phyloP scores from a whole-genome alignment of 1,140 invertebrate genomes.

The Drosophila rhopaloa region DNA sequence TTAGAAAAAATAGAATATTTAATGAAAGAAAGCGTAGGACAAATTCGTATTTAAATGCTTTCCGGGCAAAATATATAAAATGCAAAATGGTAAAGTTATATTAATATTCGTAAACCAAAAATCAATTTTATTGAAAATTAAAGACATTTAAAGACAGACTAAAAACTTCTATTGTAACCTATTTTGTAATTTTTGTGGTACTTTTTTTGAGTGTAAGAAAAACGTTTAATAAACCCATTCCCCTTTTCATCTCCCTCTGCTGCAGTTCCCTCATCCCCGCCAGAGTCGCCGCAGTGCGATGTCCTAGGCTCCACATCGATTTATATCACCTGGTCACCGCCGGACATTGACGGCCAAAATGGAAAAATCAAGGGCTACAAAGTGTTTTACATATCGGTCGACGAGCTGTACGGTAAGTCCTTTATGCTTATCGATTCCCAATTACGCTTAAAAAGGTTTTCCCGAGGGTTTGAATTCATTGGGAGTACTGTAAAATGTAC shows the following conservation, averaged over 20 bases:
- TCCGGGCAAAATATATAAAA: too few species aligned
- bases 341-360: slow-evolving; percentile 91
- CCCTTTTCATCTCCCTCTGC: neutral
- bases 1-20: neutral
- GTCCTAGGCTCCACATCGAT: slow-evolving; percentile 93
- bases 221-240: slow-evolving; percentile 65
- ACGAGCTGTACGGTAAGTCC: slow-evolving; percentile 89
- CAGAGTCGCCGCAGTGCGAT: slow-evolving; percentile 91
- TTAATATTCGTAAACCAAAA: too few species aligned
- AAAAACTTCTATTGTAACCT: too few species aligned
- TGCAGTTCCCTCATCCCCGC: slow-evolving; percentile 91
- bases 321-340: slow-evolving; percentile 94
- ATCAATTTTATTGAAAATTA: too few species aligned
- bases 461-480: neutral
- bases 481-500: neutral
- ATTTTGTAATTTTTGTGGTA: neutral
- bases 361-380: slow-evolving; percentile 95
- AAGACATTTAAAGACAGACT: too few species aligned
- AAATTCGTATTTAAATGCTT: too few species aligned
- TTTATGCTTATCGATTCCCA: slow-evolving; percentile 7
- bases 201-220: slow-evolving; percentile 19
- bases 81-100: too few species aligned
- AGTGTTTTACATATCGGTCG: slow-evolving; percentile 90
- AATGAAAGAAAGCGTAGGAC: too few species aligned
- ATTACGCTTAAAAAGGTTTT: neutral